These are phyloP conservation scores for Plestiodon gilberti DNA, from an alignment of 2,113 vertebrate species.

Conservation along the genomic window DNA sequence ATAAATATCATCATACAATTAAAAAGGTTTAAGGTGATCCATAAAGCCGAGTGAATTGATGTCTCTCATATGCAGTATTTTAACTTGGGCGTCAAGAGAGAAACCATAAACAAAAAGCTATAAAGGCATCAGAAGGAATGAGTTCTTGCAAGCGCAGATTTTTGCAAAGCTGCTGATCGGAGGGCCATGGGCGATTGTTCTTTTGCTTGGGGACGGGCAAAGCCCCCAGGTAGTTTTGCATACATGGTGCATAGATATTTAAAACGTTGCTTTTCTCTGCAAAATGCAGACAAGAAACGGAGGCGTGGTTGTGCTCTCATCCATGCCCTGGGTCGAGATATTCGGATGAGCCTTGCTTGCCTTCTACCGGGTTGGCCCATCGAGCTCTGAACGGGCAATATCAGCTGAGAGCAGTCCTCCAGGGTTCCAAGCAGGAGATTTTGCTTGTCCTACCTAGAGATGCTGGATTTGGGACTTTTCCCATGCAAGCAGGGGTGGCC, in stretches of 20 bases:
- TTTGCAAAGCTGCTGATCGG: conserved; percentile 51
- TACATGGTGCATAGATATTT: not conserved
- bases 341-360: no score
- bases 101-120: conserved; percentile 68
- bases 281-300: no score
- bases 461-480: no score
- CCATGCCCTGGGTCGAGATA: no score
- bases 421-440: no score
- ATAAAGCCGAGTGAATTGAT: conserved; percentile 70
- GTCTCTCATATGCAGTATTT: conserved; percentile 71
- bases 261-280: no score
- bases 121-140: conserved; percentile 66
- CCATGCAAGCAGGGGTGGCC: no score
- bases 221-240: not conserved
- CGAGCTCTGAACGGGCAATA: no score
- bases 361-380: no score
- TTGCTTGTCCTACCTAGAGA: no score
- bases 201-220: not conserved
- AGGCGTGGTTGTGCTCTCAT: no score
- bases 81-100: conserved; percentile 65
- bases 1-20: conserved; percentile 72
- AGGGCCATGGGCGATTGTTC: conserved; percentile 16
- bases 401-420: no score
- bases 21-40: conserved; percentile 68
- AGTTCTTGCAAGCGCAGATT: conserved; percentile 57